Base-by-base conservation (phyloP, 2,888 invertebrate genomes). In the Acanthosepion pharaonis region DNA sequence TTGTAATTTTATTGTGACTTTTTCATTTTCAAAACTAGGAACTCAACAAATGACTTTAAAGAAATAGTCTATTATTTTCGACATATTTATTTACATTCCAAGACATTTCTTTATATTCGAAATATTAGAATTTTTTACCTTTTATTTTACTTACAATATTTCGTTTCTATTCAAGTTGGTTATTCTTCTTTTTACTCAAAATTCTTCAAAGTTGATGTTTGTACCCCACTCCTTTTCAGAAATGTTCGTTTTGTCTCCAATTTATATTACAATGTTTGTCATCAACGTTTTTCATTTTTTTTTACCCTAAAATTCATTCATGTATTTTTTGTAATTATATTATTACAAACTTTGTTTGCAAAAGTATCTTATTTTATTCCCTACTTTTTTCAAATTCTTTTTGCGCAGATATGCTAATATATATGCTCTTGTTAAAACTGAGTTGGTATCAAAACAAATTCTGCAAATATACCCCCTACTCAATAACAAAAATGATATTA, bases 81-180 rank as follows among this genome's bases (percentile, higher is more conserved):
- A 78, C n/a, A 78, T 78, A 78, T 78, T 78, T 78, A 78, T 78
- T 78, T 78, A 78, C 78, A 78, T 78, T 78, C 78, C n/a, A 15
- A 78, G 33, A n/a, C n/a, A 78, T 78, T 78, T 78, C n/a, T 33
- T 78, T 78, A 78, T 78, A 78, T 78, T 33, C n/a, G 11, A 78
- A 33, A 78, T 33, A 78, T 78, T 78, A 33, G n/a, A 1, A 78
- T 78, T 78, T 78, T 78, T 78, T 8, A 28, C 28, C 78, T 1
- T n/a, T 78, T 78, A 78, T 78, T 78, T 78, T 78, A 78, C n/a
- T 78, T 78, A 78, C 78, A 78, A 78, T 78, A 78, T 78, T 78
- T 78, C 78, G 4, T n/a, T 78, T 78, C 78, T 15, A 78, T 78
- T 78, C n/a, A 78, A 78, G 5, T 78, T 15, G 78, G 28, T n/a